A percentile compares a stretch with the other conserved stretches of the same genome.
Evolutionary conservation across 1,140 invertebrate genomes (phyloP).

Genomic region (Oreohelix idahoensis): DNA sequence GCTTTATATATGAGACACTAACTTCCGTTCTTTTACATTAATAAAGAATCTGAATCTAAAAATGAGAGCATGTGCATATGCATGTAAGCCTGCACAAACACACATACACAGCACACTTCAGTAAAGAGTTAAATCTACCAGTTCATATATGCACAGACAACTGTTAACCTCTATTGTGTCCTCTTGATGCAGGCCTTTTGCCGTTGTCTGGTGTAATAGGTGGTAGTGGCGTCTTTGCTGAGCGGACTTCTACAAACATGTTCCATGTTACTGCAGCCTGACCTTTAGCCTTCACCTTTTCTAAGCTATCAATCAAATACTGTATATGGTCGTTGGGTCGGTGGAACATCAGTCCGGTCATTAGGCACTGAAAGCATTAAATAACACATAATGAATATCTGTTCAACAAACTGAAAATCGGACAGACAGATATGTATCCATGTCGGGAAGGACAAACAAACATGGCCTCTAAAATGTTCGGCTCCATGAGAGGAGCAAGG

Average conservation of each 20-base stretch:
- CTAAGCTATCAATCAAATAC: constrained; percentile 69
- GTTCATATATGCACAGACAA: background rate
- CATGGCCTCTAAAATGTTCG: too few relatives aligned
- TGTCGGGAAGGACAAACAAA: too few relatives aligned
- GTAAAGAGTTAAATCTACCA: background rate
- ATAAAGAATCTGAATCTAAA: too few relatives aligned
- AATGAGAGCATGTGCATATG: background rate
- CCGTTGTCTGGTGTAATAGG: constrained; percentile 63
- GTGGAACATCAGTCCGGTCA: constrained; percentile 73
- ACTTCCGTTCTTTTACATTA: too few relatives aligned
- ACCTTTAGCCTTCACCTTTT: constrained; percentile 66
- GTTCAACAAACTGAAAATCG: too few relatives aligned
- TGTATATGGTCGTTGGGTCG: constrained; percentile 71
- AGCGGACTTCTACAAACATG: constrained; percentile 65
- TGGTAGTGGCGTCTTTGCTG: constrained; percentile 66
- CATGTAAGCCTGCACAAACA: background rate
- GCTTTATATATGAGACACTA: too few relatives aligned
- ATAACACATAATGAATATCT: too few relatives aligned
- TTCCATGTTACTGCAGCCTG: constrained; percentile 67
- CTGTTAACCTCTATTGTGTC: background rate
- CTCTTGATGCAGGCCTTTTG: constrained; percentile 46
- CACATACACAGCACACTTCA: background rate
- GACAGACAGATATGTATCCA: too few relatives aligned
- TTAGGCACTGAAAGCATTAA: constrained; percentile 67
- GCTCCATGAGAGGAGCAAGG: too few relatives aligned